Evolutionary conservation across 2,113 vertebrate genomes (phyloP), one percentile per base, ranked within the genome.

Genomic region (Aphelocoma coerulescens): DNA sequence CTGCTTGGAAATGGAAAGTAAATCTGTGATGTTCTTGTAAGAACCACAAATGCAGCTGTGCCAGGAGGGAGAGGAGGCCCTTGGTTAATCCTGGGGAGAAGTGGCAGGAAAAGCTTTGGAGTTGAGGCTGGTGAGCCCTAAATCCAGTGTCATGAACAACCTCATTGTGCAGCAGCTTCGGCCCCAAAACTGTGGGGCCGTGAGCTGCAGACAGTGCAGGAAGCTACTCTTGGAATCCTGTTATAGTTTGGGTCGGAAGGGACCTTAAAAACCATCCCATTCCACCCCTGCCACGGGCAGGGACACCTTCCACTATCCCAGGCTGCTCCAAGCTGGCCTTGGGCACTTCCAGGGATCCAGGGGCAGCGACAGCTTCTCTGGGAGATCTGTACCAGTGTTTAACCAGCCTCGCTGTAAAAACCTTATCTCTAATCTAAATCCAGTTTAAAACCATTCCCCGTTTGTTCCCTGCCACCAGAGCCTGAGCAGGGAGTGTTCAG

Each of bases 21-120:
- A 62, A 27, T 26, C 59, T 0, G 0, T 30, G 76, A 12, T 1
- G 6, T 41, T 74, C 75, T 8, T 62, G 21, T 37, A 18, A 33
- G 2, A 46, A 7, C 43, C 43, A 41, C 37, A 51, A 44, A n/a
- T 10, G 10, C 69, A 43, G 32, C 46, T 8, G 48, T 18, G 24
- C 28, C 10, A 7, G 79, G 46, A 11, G 33, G 28, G n/a, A 27
- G 35, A 16, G 32, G 1, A 24, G 66, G 26, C 11, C 57, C 51
- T 37, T 12, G 66, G 41, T 10, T 27, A 52, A 27, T 49, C 28
- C 62, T 41, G n/a, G 61, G 61, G 51, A 80, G 43, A 46, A 21
- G 39, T 1, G 27, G 76, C 44, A 23, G 48, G 7, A 23, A 24
- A 51, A 59, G n/a, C 62, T 91, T 49, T 61, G 62, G 13, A 20